These are phyloP conservation scores for Cassiopea xamachana DNA, from an alignment of 30 jellyfish, hydroid and myxozoan species.

Conservation along the genomic window DNA sequence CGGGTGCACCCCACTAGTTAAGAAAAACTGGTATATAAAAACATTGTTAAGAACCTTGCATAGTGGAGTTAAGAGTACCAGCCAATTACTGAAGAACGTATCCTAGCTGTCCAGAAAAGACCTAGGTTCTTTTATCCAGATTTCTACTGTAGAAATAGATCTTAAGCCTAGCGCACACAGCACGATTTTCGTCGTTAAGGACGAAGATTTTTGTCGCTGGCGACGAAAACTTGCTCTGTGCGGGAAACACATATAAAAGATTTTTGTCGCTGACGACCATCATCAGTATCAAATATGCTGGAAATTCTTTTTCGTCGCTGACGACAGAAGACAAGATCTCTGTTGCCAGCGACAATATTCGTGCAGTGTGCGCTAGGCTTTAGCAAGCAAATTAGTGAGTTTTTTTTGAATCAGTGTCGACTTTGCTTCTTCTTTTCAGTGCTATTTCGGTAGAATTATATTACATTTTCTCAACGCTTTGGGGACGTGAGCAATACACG, in stretches of 20 bases:
- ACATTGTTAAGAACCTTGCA: background rate
- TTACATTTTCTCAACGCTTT: conserved; percentile 87
- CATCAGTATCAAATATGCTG: no score
- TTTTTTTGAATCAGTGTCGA: background rate
- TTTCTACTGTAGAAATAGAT: background rate
- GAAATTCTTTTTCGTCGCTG: no score
- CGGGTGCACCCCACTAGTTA: background rate
- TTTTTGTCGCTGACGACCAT: no score
- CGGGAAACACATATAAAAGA: no score
- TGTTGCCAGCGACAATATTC: no score
- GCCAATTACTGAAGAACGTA: background rate
- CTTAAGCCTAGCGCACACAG: background rate
- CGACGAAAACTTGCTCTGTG: no score
- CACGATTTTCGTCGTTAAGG: no score
- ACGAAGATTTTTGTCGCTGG: no score
- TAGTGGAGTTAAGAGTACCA: background rate
- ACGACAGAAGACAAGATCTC: no score
- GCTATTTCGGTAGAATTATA: conserved; percentile 93
- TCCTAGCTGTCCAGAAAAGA: background rate
- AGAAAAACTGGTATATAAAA: background rate
- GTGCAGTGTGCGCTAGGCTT: no score
- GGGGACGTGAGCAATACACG: conserved; percentile 97
- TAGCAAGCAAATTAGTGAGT: no score
- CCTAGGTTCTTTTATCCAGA: background rate
- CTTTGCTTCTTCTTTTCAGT: conserved; percentile 18